A percentile compares a stretch with the other conserved stretches of the same genome.
Conservation (phyloP, 2,888 invertebrate species). For the Trachelus tabidus region DNA sequence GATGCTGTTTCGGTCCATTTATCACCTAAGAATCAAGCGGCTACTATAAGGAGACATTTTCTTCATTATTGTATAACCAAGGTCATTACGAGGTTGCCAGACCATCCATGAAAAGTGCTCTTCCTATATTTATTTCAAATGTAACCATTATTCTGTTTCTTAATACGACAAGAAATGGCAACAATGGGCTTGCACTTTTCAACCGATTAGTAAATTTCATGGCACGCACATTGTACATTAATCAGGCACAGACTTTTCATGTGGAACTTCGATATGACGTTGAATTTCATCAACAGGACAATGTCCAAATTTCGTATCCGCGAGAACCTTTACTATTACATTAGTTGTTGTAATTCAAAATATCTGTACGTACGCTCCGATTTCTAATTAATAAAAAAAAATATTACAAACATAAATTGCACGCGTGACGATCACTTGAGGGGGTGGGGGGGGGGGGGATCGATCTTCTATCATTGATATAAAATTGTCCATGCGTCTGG, state of each 20-base stretch:
- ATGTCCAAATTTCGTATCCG: not conserved
- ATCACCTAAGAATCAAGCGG: not conserved
- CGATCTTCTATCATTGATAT: not conserved
- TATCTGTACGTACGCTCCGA: not conserved
- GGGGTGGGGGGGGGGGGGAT: not conserved
- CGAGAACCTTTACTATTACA: not conserved
- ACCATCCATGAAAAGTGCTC: not conserved
- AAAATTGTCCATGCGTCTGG: not conserved
- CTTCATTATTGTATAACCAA: not conserved
- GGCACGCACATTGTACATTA: not conserved
- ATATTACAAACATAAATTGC: not conserved
- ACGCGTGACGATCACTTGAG: not conserved
- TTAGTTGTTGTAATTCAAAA: not conserved
- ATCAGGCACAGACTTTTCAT: not conserved
- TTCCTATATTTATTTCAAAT: not conserved
- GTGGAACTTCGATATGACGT: not conserved
- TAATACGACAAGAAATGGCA: not conserved
- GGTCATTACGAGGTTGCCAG: not conserved
- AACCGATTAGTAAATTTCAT: not conserved
- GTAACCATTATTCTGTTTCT: not conserved
- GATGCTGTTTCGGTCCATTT: not conserved
- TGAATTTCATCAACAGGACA: not conserved
- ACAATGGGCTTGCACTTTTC: not conserved
- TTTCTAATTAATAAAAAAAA: not conserved
- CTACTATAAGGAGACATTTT: not conserved